phyloP scores from a whole-genome alignment of 1,140 invertebrate species.

The Drosophila yakuba region DNA sequence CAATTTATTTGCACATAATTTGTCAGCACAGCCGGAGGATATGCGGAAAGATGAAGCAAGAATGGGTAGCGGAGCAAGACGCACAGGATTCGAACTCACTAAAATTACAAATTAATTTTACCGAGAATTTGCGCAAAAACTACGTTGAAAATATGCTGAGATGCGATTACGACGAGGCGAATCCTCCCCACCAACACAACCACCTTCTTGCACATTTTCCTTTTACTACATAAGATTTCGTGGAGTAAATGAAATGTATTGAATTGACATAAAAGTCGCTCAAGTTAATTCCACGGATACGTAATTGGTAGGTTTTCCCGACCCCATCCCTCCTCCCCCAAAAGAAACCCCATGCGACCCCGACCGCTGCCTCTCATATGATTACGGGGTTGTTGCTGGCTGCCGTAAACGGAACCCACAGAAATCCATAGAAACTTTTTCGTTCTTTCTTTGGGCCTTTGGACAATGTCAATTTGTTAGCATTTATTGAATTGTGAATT shows the following conservation, averaged over 20 bases:
- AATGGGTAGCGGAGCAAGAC: not conserved
- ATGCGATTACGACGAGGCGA: conserved; percentile 44
- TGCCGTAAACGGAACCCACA: conserved; percentile 42
- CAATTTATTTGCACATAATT: conserved; percentile 84
- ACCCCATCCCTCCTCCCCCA: not conserved
- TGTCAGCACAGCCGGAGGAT: conserved; percentile 75
- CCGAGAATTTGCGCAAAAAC: conserved; percentile 76
- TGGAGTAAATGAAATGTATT: conserved; percentile 82
- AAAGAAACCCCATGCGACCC: not conserved
- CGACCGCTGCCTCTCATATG: conserved; percentile 41
- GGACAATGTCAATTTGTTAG: conserved; percentile 83
- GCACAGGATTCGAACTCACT: conserved; percentile 41
- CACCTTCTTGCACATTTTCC: not conserved
- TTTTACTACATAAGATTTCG: conserved; percentile 21
- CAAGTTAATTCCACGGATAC: conserved; percentile 79
- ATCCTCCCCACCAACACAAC: conserved; percentile 3
- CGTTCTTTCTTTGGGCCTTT: conserved; percentile 48
- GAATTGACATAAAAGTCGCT: conserved; percentile 83
- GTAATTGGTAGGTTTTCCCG: conserved; percentile 69
- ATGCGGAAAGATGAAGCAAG: conserved; percentile 55
- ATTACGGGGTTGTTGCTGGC: conserved; percentile 65
- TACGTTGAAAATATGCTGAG: conserved; percentile 65
- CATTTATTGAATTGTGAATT: conserved; percentile 84
- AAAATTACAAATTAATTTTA: conserved; percentile 82
- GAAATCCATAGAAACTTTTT: conserved; percentile 59